Evolutionary conservation across 1,140 invertebrate genomes (phyloP).

Genomic region (Tetramorium alpestre): DNA sequence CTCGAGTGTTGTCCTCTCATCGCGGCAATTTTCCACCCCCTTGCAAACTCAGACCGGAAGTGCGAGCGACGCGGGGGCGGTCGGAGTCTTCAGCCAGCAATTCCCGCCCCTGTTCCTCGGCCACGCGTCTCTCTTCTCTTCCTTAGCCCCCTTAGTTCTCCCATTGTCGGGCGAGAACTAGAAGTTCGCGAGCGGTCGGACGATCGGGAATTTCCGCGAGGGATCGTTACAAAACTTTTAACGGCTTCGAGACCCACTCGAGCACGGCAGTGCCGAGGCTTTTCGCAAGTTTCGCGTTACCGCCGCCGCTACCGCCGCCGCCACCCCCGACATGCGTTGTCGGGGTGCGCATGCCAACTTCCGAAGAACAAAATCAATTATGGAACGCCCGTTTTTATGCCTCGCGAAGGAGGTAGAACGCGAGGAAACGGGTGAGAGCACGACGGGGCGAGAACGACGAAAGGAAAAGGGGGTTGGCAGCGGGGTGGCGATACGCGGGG

Average conservation of each 20-base stretch:
- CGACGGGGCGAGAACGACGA: constrained; percentile 48
- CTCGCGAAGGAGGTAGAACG: constrained; percentile 56
- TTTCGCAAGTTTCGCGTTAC: constrained; percentile 76
- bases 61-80: constrained; percentile 53
- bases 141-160: constrained; percentile 31
- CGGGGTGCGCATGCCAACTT: constrained; percentile 78
- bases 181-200: constrained; percentile 55
- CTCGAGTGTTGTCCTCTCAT: constrained; percentile 39
- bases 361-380: constrained; percentile 82
- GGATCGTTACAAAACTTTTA: constrained; percentile 81
- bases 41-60: constrained; percentile 37
- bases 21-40: constrained; percentile 35
- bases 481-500: constrained; percentile 28
- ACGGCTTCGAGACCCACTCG: constrained; percentile 77
- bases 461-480: constrained; percentile 46
- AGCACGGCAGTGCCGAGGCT: constrained; percentile 61
- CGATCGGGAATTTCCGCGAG: constrained; percentile 78
- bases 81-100: constrained; percentile 20
- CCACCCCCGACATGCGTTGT: constrained; percentile 63
- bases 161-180: constrained; percentile 32
- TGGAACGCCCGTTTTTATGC: constrained; percentile 78
- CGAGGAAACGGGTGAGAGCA: not conserved
- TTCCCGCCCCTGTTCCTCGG: not conserved
- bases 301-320: constrained; percentile 53
- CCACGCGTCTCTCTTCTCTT: constrained; percentile 14